Evolutionary conservation across 2,113 vertebrate species (phyloP).

Genomic region (Stegastes partitus): DNA sequence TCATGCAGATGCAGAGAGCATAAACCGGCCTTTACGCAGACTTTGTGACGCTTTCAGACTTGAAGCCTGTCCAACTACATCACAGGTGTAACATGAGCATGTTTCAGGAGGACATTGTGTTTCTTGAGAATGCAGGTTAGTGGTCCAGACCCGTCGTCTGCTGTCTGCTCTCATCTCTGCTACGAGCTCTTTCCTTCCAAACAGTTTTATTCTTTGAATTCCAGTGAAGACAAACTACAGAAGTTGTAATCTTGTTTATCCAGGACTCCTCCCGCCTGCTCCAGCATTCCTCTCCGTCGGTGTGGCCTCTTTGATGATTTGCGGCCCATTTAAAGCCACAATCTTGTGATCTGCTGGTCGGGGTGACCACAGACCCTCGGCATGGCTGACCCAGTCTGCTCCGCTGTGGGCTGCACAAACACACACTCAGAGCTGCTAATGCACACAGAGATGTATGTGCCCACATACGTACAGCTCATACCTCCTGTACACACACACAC

Average conservation of each 20-base stretch:
- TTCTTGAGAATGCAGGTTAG: no score
- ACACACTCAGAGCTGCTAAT: not conserved
- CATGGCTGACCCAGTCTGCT: conserved; percentile 57
- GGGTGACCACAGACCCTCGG: conserved; percentile 66
- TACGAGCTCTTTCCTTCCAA: not conserved
- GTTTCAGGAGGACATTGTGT: no score
- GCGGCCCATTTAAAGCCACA: conserved; percentile 73
- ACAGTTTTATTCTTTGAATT: conserved; percentile 35
- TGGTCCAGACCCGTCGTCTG: no score
- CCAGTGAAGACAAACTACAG: conserved; percentile 47
- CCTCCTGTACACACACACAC: conserved; percentile 28
- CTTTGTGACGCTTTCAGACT: no score
- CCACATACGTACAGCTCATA: conserved; percentile 44
- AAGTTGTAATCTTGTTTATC: conserved; percentile 65
- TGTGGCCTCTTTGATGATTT: conserved; percentile 76
- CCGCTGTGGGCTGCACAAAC: conserved; percentile 21
- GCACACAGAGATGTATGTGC: conserved; percentile 9
- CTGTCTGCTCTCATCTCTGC: not conserved
- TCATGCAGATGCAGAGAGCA: no score
- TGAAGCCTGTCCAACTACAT: no score
- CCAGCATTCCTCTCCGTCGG: conserved; percentile 57
- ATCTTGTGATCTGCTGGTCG: conserved; percentile 70
- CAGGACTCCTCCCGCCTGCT: conserved; percentile 51
- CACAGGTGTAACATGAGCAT: no score
- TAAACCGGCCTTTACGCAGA: no score